phyloP scores from a whole-genome alignment of 2,113 vertebrate genomes.

The Ageneiosus marmoratus region DNA sequence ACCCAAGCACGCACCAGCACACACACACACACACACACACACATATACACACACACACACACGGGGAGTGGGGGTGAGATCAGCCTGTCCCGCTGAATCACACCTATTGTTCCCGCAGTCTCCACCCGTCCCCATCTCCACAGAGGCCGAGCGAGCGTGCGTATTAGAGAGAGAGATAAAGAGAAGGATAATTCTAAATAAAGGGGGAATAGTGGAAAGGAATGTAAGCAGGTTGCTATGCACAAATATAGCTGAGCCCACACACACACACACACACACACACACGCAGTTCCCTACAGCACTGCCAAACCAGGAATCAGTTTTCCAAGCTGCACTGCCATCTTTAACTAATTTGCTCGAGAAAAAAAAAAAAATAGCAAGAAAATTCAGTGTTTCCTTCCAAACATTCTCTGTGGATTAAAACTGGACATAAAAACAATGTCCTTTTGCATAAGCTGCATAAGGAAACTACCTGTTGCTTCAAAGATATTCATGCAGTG shows the following conservation, averaged over 20 bases:
- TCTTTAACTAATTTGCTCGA: neutral
- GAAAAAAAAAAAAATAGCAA: neutral
- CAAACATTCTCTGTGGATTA: neutral
- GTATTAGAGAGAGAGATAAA: neutral
- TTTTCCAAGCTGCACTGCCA: neutral
- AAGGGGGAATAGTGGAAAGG: conserved; percentile 8
- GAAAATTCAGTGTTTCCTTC: neutral
- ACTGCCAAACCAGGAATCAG: neutral
- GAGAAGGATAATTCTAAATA: conserved; percentile 24
- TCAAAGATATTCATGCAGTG: neutral
- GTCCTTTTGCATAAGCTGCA: neutral
- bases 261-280: neutral
- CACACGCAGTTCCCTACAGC: neutral
- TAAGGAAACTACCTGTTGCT: neutral
- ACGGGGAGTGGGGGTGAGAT: conserved; percentile 45
- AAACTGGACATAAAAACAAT: fast-evolving
- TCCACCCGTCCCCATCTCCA: conserved; percentile 40
- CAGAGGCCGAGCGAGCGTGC: conserved; percentile 11
- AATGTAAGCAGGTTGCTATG: neutral
- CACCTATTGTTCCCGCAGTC: conserved; percentile 45
- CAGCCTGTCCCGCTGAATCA: conserved; percentile 47
- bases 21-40: conserved; percentile 4
- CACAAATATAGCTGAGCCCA: conserved; percentile 10
- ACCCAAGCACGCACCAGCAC: conserved; percentile 29
- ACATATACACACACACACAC: neutral